These are phyloP conservation scores for Sminthurides aquaticus DNA, from an alignment of 2,888 invertebrate species.

Conservation along the genomic window DNA sequence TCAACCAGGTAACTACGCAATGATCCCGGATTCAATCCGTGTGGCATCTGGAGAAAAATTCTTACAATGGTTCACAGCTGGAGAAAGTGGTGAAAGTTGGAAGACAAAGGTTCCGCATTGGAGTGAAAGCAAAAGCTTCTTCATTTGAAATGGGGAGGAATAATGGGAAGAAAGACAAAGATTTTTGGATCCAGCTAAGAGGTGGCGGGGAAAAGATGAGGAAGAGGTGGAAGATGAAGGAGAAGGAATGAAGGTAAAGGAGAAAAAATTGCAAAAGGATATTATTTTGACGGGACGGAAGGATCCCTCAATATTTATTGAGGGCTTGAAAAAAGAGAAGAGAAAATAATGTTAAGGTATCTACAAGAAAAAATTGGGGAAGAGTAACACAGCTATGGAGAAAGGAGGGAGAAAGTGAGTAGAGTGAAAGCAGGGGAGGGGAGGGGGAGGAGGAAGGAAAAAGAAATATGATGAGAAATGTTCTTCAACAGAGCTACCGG, in stretches of 20 bases:
- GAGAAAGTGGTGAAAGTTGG: too few species aligned
- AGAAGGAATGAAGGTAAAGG: not conserved
- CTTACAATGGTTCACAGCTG: too few species aligned
- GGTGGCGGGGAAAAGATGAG: not conserved
- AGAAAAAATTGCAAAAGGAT: not conserved
- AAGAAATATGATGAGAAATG: slow-evolving; percentile 1
- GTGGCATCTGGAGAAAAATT: too few species aligned
- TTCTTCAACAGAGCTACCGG: not conserved
- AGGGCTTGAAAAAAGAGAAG: not conserved
- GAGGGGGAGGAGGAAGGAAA: slow-evolving; percentile 13
- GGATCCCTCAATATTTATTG: not conserved
- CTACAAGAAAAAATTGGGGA: too few species aligned
- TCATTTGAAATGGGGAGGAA: not conserved
- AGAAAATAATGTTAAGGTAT: not conserved
- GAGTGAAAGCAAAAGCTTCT: not conserved
- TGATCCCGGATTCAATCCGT: too few species aligned
- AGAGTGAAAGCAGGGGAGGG: slow-evolving; percentile 8
- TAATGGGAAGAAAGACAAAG: not conserved
- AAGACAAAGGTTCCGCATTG: not conserved
- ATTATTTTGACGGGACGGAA: not conserved
- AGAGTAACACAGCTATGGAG: too few species aligned
- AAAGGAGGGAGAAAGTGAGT: slow-evolving; percentile 12
- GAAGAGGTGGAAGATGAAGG: not conserved
- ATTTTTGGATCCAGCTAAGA: not conserved
- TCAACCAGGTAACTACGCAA: too few species aligned